Conservation (phyloP, 2,113 vertebrate species). For the Crotalus tigris region DNA sequence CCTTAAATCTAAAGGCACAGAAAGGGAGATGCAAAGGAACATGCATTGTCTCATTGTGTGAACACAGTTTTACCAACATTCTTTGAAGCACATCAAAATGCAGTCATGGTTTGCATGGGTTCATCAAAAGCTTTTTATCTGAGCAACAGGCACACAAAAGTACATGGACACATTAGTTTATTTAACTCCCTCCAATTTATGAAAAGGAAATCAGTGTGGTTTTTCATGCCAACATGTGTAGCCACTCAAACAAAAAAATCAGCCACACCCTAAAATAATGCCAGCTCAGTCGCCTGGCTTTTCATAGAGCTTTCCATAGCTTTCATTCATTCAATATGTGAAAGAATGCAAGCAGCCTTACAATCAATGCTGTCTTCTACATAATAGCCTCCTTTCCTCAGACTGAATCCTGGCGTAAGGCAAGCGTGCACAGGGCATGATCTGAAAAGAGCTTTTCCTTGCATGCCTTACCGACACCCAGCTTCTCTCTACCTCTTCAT, state of each 20-base stretch:
- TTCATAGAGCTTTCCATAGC: not conserved
- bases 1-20: not conserved
- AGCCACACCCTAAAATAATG: not conserved
- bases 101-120: not conserved
- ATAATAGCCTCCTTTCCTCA: not conserved
- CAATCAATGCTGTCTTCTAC: not conserved
- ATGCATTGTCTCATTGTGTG: not conserved
- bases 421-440: not conserved
- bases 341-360: not conserved
- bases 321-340: not conserved
- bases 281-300: not conserved
- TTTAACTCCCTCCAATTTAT: not conserved
- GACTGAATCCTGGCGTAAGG: not conserved
- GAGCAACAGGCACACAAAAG: not conserved
- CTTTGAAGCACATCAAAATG: not conserved
- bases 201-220: not conserved
- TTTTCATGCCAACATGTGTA: not conserved
- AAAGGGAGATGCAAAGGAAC: not conserved
- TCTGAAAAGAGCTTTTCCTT: not conserved
- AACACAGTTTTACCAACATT: not conserved
- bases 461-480: too few relatives aligned
- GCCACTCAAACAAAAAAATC: not conserved
- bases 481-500: not conserved
- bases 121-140: not conserved
- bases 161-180: not conserved